Evolutionary conservation across 2,888 invertebrate genomes (phyloP).

Genomic region (Agrilus mali): DNA sequence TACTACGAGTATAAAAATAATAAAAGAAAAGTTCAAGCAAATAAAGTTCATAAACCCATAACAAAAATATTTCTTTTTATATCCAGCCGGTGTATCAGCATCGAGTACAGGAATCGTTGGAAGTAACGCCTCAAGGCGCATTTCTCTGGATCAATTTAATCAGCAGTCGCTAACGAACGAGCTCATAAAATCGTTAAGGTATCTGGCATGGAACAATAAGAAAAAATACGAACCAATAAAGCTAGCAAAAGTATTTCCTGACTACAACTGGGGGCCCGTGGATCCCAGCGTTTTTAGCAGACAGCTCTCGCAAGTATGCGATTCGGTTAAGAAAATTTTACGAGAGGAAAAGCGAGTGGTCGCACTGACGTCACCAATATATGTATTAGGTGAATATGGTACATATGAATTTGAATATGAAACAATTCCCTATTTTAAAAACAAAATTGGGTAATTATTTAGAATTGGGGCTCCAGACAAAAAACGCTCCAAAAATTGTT

Average conservation of each 20-base stretch:
- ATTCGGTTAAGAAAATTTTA: conserved; percentile 36
- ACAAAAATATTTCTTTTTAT: neutral
- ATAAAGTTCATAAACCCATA: conserved; percentile 1
- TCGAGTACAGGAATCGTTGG: conserved; percentile 20
- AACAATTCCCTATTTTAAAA: no score
- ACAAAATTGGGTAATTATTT: no score
- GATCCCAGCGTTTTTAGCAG: conserved; percentile 32
- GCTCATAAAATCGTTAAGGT: conserved; percentile 40
- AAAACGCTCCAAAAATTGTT: no score
- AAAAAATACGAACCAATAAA: conserved; percentile 12
- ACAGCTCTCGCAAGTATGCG: conserved; percentile 40
- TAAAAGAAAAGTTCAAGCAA: no score
- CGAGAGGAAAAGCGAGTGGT: conserved; percentile 40
- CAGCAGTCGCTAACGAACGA: conserved; percentile 43
- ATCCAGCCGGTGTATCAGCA: conserved; percentile 21
- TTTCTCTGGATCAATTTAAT: conserved; percentile 40
- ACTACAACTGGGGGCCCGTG: conserved; percentile 26
- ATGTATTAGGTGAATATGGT: conserved; percentile 40
- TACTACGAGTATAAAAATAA: no score
- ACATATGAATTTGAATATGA: no score
- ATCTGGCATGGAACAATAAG: conserved; percentile 32
- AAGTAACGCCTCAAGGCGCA: conserved; percentile 18
- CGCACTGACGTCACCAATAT: conserved; percentile 40
- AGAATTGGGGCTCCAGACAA: no score
- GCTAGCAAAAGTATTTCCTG: conserved; percentile 10